Percentiles rank a stretch among this genome's conserved stretches.
Evolutionary conservation across 2,113 vertebrate genomes (phyloP).

Genomic region (Solea senegalensis): DNA sequence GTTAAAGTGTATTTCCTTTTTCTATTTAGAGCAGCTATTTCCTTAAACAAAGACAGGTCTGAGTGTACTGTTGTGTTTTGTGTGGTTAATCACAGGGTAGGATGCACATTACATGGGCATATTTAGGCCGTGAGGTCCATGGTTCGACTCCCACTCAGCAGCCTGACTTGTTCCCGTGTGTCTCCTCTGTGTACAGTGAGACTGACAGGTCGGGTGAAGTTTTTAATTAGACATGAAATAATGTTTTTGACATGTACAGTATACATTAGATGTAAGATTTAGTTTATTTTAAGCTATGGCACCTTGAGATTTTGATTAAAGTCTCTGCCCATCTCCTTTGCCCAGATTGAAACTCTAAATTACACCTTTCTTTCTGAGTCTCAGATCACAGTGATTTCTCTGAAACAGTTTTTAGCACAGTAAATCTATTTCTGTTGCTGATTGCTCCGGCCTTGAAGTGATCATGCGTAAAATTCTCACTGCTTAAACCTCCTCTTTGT

Average conservation of each 20-base stretch:
- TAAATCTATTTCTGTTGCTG: conserved; percentile 47
- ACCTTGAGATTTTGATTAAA: not conserved
- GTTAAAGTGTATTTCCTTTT: too few species aligned
- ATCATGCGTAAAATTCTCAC: conserved; percentile 45
- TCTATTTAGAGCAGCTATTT: not conserved
- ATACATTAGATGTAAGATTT: not conserved
- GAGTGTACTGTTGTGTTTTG: not conserved
- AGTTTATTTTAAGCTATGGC: not conserved
- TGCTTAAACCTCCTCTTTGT: conserved; percentile 25
- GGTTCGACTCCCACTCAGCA: too few species aligned
- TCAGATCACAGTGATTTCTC: conserved; percentile 31
- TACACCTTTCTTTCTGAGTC: conserved; percentile 2
- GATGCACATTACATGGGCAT: too few species aligned
- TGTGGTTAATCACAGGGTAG: not conserved
- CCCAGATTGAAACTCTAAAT: conserved; percentile 16
- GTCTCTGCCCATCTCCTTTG: not conserved
- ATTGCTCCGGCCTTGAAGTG: conserved; percentile 40
- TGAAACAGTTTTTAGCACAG: conserved; percentile 19
- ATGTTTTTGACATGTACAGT: not conserved
- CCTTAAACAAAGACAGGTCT: not conserved
- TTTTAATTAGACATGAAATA: not conserved
- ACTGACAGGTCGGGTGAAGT: too few species aligned
- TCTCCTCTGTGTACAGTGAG: too few species aligned
- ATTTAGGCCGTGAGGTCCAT: too few species aligned
- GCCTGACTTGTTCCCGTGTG: too few species aligned